Conservation (phyloP, 1,140 invertebrate species). For the Sarcophaga bullata region DNA sequence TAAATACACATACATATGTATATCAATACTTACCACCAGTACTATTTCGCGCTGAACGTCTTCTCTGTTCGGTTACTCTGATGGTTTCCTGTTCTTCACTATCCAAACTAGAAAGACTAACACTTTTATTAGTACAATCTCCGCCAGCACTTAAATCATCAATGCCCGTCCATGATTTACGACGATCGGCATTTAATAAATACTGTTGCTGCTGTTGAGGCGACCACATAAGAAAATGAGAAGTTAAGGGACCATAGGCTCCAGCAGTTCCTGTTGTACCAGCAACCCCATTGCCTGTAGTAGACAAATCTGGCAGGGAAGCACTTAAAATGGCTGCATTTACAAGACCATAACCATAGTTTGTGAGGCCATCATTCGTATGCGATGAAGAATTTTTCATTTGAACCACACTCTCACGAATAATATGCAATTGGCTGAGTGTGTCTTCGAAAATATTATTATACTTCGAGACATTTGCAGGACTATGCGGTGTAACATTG, state of each 20-base stretch:
- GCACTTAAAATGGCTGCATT: conserved; percentile 66
- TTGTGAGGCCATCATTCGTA: conserved; percentile 50
- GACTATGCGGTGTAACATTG: conserved; percentile 86
- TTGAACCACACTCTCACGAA: conserved; percentile 63
- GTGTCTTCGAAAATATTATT: conserved; percentile 67
- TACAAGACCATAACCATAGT: conserved; percentile 50
- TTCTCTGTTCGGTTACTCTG: conserved; percentile 62
- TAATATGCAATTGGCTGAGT: conserved; percentile 65
- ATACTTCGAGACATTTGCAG: conserved; percentile 69
- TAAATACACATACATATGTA: no score
- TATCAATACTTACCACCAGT: conserved; percentile 66
- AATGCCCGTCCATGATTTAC: conserved; percentile 84
- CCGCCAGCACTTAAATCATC: conserved; percentile 70
- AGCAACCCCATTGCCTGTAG: conserved; percentile 38
- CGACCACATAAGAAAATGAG: conserved; percentile 56
- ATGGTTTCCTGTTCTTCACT: conserved; percentile 69
- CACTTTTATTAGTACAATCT: conserved; percentile 62
- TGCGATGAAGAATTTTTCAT: conserved; percentile 63
- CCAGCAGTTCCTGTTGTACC: conserved; percentile 31
- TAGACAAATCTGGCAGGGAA: conserved; percentile 66
- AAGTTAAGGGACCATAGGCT: not conserved
- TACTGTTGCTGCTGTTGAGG: conserved; percentile 53
- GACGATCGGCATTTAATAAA: conserved; percentile 69
- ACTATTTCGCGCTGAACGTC: conserved; percentile 66
- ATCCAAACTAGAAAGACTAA: conserved; percentile 70